Percentiles rank a stretch among this genome's conserved stretches.
These are phyloP conservation scores for Enteromius afrohamiltoni DNA, from an alignment of 2,797 vertebrate genomes.

Conservation along the genomic window DNA sequence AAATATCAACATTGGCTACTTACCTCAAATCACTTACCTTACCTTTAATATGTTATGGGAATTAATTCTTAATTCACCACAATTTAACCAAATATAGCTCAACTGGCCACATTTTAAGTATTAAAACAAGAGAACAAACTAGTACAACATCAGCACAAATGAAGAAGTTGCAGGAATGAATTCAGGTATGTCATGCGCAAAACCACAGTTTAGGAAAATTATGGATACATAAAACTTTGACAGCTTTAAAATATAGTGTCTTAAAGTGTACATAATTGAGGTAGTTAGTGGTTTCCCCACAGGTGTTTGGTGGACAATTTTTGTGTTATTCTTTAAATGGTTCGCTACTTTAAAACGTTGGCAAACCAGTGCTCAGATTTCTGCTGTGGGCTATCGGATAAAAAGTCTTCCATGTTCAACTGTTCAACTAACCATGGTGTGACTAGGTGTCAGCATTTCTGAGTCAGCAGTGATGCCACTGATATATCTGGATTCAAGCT, in stretches of 20 bases:
- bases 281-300: background rate
- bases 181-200: background rate
- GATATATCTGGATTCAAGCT: conserved; percentile 73
- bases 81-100: background rate
- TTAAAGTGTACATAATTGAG: background rate
- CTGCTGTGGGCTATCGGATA: background rate
- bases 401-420: background rate
- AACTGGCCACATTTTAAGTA: background rate
- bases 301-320: background rate
- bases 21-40: too few relatives aligned
- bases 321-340: background rate
- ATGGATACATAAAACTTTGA: background rate
- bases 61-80: background rate
- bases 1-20: too few relatives aligned
- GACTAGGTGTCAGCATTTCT: conserved; percentile 67
- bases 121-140: background rate
- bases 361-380: background rate
- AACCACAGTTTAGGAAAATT: background rate
- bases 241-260: background rate
- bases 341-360: background rate
- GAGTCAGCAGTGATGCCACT: conserved; percentile 72
- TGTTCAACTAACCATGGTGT: conserved; percentile 56
- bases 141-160: background rate
- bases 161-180: background rate
- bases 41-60: background rate